Percentiles rank a stretch among this genome's conserved stretches.
These are phyloP conservation scores for Dexiosoma caninum DNA, from an alignment of 2,888 invertebrate genomes.

Conservation along the genomic window DNA sequence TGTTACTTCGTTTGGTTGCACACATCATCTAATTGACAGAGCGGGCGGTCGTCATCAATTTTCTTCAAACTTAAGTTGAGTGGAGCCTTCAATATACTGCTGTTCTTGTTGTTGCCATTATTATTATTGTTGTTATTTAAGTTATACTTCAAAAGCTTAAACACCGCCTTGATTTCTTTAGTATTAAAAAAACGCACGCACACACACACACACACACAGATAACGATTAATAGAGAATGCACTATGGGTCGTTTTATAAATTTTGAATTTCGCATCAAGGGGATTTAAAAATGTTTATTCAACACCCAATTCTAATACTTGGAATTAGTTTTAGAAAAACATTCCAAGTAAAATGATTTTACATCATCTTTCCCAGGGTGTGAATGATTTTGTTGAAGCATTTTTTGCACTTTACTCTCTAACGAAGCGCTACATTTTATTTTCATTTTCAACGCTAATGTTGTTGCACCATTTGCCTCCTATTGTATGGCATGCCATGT, in stretches of 20 bases:
- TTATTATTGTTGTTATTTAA: conserved; percentile 32
- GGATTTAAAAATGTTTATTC: too few relatives aligned
- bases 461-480: conserved; percentile 44
- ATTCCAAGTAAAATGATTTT: too few relatives aligned
- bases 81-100: conserved; percentile 60
- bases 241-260: neutral
- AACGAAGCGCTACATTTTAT: conserved; percentile 23
- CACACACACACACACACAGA: conserved; percentile 40
- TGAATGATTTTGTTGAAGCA: conserved; percentile 44
- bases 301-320: too few relatives aligned
- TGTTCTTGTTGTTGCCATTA: conserved; percentile 40
- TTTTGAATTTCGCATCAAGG: too few relatives aligned
- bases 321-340: too few relatives aligned
- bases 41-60: conserved; percentile 64
- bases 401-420: conserved; percentile 62
- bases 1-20: conserved; percentile 64
- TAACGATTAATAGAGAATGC: conserved; percentile 31
- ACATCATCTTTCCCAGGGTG: conserved; percentile 11
- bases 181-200: conserved; percentile 35
- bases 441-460: conserved; percentile 9
- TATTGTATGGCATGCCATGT: conserved; percentile 51
- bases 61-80: conserved; percentile 61
- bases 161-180: conserved; percentile 53
- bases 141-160: conserved; percentile 57
- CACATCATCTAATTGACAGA: conserved; percentile 64